Base-by-base conservation (phyloP, 2,113 vertebrate genomes). In the Colaptes auratus region DNA sequence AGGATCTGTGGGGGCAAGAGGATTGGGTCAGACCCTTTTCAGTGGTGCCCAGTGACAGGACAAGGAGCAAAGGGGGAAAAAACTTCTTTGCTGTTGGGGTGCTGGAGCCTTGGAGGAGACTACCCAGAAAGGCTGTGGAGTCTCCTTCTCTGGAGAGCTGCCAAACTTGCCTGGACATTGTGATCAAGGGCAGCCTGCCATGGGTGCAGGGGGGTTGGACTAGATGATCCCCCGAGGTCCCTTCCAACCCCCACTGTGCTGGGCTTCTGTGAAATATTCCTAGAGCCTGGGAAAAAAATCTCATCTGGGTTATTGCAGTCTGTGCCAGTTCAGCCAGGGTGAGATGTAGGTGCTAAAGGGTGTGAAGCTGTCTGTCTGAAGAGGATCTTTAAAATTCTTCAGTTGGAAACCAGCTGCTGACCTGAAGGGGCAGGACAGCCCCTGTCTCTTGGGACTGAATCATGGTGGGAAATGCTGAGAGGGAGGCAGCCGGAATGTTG, bases 401-500 rank as follows among this genome's bases (percentile, higher is more conserved):
- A 39, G 1, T 10, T 6, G 6, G 46, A 64, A 65, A 27, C 12
- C 48, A 76, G 52, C 21, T 21, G 64, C 44, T 55, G 86, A 52
- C n/a, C 31, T 8, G 33, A 24, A 48, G 74, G 31, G 74, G 16
- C 42, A 14, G 93, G 20, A 35, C 63, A 70, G 7, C 42, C 46
- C 28, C 7, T 59, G 8, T 74, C 39, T 35, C 33, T 64, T 24
- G 33, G 15, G 39, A 25, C 1, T 4, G 21, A 24, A 75, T 52
- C 61, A 1, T 0, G n/a, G 3, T 86, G 92, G 88, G 86, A 70
- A 46, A 35, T 3, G 42, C 28, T 30, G 58, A 21, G 72, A 5
- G 12, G 52, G 52, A 27, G 75, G 39, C 1, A 2, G 39, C 8
- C 7, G 76, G 3, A 2, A 3, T 1, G 36, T 36, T 5, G 58